phyloP scores from a whole-genome alignment of 2,888 invertebrate species.

The Eudemis profundana region DNA sequence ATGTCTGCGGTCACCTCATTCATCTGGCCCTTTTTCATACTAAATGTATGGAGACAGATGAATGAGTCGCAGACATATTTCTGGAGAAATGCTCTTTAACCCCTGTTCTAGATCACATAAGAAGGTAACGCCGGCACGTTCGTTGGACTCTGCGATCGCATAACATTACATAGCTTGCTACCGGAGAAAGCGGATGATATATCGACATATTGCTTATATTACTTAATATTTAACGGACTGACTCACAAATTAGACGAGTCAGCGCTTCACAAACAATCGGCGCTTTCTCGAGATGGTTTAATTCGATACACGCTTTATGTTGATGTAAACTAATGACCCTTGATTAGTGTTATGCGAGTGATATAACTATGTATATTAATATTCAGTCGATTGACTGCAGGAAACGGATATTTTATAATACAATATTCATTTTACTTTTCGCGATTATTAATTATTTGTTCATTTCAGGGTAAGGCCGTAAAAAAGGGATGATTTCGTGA shows the following conservation, averaged over 20 bases:
- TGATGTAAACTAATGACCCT: slow-evolving; percentile 18
- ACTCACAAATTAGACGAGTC: slow-evolving; percentile 18
- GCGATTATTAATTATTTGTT: too few relatives aligned
- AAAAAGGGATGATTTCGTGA: too few relatives aligned
- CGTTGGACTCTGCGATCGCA: slow-evolving; percentile 1
- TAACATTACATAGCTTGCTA: slow-evolving; percentile 30
- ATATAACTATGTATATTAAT: not conserved
- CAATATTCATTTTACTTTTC: too few relatives aligned
- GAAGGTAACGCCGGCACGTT: slow-evolving; percentile 5
- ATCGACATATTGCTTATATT: slow-evolving; percentile 33
- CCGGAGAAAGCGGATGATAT: slow-evolving; percentile 38
- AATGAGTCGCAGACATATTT: too few relatives aligned
- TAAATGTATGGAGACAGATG: too few relatives aligned
- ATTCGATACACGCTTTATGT: not conserved
- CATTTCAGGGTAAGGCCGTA: too few relatives aligned
- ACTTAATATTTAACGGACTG: slow-evolving; percentile 30
- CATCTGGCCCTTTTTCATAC: too few relatives aligned
- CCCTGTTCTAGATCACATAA: not conserved
- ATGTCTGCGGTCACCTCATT: too few relatives aligned
- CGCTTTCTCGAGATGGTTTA: slow-evolving; percentile 29
- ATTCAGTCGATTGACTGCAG: too few relatives aligned
- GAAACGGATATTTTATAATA: too few relatives aligned
- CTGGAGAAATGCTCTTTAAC: too few relatives aligned
- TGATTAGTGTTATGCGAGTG: not conserved
- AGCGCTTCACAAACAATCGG: slow-evolving; percentile 22